A percentile compares a stretch with the other conserved stretches of the same genome.
Conservation (phyloP, 2,888 invertebrate genomes). For the Philonicus albiceps region DNA sequence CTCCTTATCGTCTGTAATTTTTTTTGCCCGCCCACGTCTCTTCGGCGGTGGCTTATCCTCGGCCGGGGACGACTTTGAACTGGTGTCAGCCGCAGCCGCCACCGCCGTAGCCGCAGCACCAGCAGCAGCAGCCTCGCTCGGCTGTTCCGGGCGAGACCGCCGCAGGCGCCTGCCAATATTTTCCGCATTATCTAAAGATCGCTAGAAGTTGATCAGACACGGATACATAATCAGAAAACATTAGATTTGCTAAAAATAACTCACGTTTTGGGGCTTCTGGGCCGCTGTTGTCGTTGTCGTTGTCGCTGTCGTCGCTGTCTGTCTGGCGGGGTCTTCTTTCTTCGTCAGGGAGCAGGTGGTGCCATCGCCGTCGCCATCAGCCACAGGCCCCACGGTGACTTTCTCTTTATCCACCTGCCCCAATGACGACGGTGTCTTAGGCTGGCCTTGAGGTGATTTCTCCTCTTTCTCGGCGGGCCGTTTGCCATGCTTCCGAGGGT, state of each 20-base stretch:
- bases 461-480: neutral
- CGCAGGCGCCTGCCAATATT: neutral
- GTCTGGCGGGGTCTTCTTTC: neutral
- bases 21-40: conserved; percentile 54
- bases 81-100: neutral
- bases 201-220: conserved; percentile 1
- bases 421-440: neutral
- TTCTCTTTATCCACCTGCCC: conserved; percentile 15
- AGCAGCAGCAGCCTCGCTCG: neutral
- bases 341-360: neutral
- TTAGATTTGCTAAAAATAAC: conserved; percentile 3
- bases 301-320: neutral
- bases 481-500: conserved; percentile 57
- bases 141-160: neutral
- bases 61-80: neutral
- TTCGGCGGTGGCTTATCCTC: conserved; percentile 47
- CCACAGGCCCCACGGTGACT: conserved; percentile 2
- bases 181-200: neutral
- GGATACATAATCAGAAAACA: neutral
- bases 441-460: conserved; percentile 12
- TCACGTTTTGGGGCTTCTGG: conserved; percentile 22
- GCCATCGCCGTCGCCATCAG: neutral
- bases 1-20: conserved; percentile 44
- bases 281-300: neutral
- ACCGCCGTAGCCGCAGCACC: neutral